Evolutionary conservation across 2,888 invertebrate genomes (phyloP).

Genomic region (Limnephilus rhombicus): DNA sequence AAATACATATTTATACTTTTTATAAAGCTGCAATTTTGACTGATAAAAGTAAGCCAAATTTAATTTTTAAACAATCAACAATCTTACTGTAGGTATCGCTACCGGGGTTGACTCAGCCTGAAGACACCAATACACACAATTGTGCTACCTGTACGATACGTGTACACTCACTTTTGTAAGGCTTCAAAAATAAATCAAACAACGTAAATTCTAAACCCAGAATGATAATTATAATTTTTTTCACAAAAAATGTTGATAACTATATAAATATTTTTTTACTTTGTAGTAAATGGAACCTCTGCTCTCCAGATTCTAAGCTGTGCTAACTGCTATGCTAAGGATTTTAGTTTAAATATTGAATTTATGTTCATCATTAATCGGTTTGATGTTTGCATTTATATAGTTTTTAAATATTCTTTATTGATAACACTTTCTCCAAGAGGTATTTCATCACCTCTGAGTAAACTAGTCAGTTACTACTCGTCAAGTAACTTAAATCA

Average conservation of each 20-base stretch:
- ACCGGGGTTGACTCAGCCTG: too few relatives aligned
- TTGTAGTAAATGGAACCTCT: neutral
- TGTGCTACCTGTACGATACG: too few relatives aligned
- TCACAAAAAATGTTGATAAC: neutral
- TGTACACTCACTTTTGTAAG: neutral
- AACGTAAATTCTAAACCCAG: neutral
- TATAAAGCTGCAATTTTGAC: neutral
- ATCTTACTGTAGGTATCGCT: neutral
- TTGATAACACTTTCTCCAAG: neutral
- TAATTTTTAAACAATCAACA: neutral
- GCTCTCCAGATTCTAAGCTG: neutral
- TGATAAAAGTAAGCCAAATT: conserved; percentile 1
- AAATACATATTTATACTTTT: neutral
- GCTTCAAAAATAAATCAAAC: neutral
- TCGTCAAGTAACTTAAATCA: too few relatives aligned
- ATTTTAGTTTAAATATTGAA: neutral
- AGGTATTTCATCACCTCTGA: too few relatives aligned
- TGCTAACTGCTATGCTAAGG: neutral
- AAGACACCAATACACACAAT: too few relatives aligned
- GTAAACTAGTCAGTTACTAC: too few relatives aligned
- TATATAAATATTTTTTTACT: neutral
- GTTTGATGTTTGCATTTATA: neutral
- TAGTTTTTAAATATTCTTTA: neutral
- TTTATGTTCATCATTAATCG: neutral
- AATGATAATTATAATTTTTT: neutral